Conservation (phyloP, 2,888 invertebrate species). For the Chaetogeoica ovagalla region DNA sequence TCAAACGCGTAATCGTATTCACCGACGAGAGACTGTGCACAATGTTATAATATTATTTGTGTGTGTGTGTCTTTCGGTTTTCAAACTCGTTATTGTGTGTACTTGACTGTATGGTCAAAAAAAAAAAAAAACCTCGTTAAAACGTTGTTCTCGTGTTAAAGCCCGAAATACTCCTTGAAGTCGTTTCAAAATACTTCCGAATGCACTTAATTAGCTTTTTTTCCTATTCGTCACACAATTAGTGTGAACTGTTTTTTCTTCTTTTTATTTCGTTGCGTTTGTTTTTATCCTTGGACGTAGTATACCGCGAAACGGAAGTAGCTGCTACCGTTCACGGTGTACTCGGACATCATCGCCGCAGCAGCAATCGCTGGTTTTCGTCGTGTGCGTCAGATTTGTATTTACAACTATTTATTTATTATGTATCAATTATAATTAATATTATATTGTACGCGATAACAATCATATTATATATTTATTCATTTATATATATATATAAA, state of each 20-base stretch:
- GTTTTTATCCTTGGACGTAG: slow-evolving; percentile 6
- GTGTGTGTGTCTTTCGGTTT: neutral
- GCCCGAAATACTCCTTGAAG: neutral
- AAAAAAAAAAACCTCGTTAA: slow-evolving; percentile 20
- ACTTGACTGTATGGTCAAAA: too few species aligned
- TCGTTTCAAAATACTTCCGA: too few species aligned
- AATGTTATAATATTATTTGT: slow-evolving; percentile 29
- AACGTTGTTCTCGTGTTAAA: slow-evolving; percentile 4
- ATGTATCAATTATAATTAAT: neutral
- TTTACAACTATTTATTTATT: neutral
- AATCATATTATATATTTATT: neutral
- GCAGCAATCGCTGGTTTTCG: neutral
- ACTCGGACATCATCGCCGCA: slow-evolving; percentile 17
- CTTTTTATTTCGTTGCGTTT: slow-evolving; percentile 1
- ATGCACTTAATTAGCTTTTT: neutral
- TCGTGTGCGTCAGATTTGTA: neutral
- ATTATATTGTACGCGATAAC: neutral
- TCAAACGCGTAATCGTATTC: slow-evolving; percentile 6
- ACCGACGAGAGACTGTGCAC: slow-evolving; percentile 9
- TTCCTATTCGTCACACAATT: slow-evolving; percentile 2
- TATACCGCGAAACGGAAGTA: slow-evolving; percentile 14
- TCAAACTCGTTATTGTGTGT: slow-evolving; percentile 14
- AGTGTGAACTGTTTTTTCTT: neutral
- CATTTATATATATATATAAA: neutral
- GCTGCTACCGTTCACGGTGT: neutral